phyloP scores from a whole-genome alignment of 2,797 vertebrate genomes.

The Anguilla anguilla region DNA sequence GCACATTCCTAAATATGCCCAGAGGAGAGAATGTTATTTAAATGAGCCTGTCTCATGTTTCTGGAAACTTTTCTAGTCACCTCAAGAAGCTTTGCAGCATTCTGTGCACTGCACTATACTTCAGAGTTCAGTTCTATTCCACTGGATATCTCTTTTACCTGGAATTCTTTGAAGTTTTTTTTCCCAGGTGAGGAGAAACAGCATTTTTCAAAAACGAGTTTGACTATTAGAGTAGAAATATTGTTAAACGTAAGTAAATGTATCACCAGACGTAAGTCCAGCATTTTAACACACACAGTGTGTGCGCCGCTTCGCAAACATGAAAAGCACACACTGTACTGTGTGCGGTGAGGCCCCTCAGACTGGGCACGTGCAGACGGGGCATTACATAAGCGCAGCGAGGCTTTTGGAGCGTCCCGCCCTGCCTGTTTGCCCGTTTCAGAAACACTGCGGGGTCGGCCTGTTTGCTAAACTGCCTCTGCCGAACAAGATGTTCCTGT shows the following conservation, averaged over 20 bases:
- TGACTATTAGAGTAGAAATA: neutral
- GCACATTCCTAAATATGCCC: neutral
- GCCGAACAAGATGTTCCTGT: constrained; percentile 27
- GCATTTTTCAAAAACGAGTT: neutral
- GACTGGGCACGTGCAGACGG: constrained; percentile 39
- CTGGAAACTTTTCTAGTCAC: neutral
- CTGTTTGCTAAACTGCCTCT: constrained; percentile 11
- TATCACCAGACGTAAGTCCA: neutral
- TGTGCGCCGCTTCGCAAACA: neutral
- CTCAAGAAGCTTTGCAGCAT: neutral
- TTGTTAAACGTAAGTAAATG: neutral
- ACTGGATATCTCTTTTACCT: neutral
- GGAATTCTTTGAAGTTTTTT: neutral
- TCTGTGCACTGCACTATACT: neutral
- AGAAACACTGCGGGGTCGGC: constrained; percentile 9
- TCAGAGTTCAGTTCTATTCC: neutral
- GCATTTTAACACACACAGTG: neutral
- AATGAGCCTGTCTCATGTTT: neutral
- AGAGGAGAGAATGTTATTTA: neutral
- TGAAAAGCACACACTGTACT: constrained; percentile 62
- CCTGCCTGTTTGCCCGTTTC: constrained; percentile 1
- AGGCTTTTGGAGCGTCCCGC: constrained; percentile 16
- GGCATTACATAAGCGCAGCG: constrained; percentile 46
- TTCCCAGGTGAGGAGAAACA: neutral
- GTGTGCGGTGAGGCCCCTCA: constrained; percentile 46